A percentile compares a stretch with the other conserved stretches of the same genome.
Conservation (phyloP, 2,888 invertebrate genomes). For the Cheilosia soror region DNA sequence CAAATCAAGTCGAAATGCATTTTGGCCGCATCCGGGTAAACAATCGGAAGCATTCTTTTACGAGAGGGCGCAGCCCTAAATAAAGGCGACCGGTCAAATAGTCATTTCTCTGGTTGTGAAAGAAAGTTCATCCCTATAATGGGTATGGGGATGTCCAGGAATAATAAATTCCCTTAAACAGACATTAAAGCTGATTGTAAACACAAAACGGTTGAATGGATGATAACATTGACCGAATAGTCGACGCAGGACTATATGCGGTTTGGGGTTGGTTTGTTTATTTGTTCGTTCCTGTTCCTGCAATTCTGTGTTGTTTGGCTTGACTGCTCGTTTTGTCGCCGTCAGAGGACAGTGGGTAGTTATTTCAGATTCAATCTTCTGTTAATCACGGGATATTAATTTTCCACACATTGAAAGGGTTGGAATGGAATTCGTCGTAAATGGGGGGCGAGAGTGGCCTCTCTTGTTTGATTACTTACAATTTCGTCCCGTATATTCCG, state of each 20-base stretch:
- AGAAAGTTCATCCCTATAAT: conserved; percentile 10
- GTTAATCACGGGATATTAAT: conserved; percentile 83
- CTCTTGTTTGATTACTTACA: conserved; percentile 12
- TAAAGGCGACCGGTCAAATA: conserved; percentile 28
- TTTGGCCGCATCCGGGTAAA: conserved; percentile 18
- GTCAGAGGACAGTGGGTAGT: conserved; percentile 53
- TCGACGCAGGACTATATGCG: conserved; percentile 33
- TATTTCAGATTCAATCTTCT: conserved; percentile 81
- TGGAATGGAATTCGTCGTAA: conserved; percentile 48
- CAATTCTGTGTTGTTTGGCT: conserved; percentile 48
- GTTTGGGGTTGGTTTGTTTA: conserved; percentile 50
- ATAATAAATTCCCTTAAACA: conserved; percentile 52
- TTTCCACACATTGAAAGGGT: conserved; percentile 78
- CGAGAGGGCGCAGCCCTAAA: not conserved
- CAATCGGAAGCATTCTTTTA: conserved; percentile 15
- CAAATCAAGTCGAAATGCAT: conserved; percentile 41
- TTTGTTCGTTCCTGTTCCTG: conserved; percentile 40
- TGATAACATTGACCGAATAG: conserved; percentile 59
- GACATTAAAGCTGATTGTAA: conserved; percentile 63
- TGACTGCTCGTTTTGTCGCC: conserved; percentile 50
- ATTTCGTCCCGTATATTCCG: conserved; percentile 18
- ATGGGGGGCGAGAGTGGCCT: conserved; percentile 6
- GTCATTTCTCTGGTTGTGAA: not conserved
- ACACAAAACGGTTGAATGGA: conserved; percentile 51
- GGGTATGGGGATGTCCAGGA: conserved; percentile 14